Conservation (phyloP, 1,140 invertebrate genomes). For the Drosophila truncata region DNA sequence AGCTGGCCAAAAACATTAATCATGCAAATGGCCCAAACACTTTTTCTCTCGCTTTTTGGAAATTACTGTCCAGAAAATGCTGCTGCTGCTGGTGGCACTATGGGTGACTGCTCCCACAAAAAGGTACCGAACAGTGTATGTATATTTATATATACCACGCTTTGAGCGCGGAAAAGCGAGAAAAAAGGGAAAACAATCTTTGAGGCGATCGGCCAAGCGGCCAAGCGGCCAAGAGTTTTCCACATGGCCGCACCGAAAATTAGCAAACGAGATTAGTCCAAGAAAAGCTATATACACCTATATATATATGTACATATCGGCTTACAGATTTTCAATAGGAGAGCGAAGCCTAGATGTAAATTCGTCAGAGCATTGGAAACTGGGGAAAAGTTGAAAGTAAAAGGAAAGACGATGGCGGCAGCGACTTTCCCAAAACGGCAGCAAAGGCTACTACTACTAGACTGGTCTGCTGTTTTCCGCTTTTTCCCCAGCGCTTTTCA, state of each 20-base stretch:
- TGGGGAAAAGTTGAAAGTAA: constrained; percentile 81
- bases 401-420: constrained; percentile 61
- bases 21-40: constrained; percentile 77
- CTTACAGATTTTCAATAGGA: constrained; percentile 59
- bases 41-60: constrained; percentile 61
- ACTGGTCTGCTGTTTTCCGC: constrained; percentile 34
- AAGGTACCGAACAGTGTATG: constrained; percentile 47
- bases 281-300: constrained; percentile 52
- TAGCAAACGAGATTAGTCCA: constrained; percentile 75
- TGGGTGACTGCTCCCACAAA: constrained; percentile 69
- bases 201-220: constrained; percentile 54
- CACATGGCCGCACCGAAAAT: constrained; percentile 78
- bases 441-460: constrained; percentile 54
- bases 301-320: constrained; percentile 25
- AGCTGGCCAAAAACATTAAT: constrained; percentile 68
- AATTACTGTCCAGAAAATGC: constrained; percentile 77
- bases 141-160: neutral
- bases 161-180: constrained; percentile 29
- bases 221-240: constrained; percentile 71
- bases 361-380: constrained; percentile 29
- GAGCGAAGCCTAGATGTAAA: constrained; percentile 51
- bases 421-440: constrained; percentile 72
- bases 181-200: constrained; percentile 73
- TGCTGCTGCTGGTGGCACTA: constrained; percentile 33
- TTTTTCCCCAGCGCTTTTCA: constrained; percentile 19